phyloP scores from a whole-genome alignment of 2,888 invertebrate genomes.

The Torymus aiolomorphi region DNA sequence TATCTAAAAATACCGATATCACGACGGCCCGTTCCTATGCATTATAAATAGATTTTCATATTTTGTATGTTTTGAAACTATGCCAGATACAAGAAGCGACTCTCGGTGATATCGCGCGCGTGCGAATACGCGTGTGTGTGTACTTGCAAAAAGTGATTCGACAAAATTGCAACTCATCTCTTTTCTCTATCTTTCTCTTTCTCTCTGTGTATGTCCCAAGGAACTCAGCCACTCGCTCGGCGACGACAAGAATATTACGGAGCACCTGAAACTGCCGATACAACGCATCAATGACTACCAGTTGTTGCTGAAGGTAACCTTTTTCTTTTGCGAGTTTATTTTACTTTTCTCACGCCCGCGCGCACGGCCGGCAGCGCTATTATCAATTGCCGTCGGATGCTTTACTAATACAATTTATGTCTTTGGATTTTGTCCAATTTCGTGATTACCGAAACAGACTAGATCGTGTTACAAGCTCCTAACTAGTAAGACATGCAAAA shows the following conservation, averaged over 20 bases:
- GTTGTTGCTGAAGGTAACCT: constrained; percentile 90
- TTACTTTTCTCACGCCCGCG: background rate
- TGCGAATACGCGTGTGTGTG: too few relatives aligned
- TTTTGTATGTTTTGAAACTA: constrained; percentile 52
- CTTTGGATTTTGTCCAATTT: constrained; percentile 50
- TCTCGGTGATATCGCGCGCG: constrained; percentile 2
- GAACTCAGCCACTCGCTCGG: constrained; percentile 88
- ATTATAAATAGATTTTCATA: constrained; percentile 57
- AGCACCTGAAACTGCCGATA: constrained; percentile 94
- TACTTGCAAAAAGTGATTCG: background rate
- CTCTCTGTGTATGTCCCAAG: constrained; percentile 75
- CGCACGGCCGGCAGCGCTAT: too few relatives aligned
- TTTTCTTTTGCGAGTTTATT: background rate
- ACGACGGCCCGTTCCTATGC: constrained; percentile 32
- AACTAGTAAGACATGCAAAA: constrained; percentile 15
- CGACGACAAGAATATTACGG: constrained; percentile 92
- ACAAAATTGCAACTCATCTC: background rate
- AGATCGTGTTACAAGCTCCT: constrained; percentile 52
- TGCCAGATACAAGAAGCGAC: constrained; percentile 49
- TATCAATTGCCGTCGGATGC: constrained; percentile 15
- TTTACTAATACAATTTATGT: constrained; percentile 28
- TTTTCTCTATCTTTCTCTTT: constrained; percentile 6
- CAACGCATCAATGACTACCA: constrained; percentile 98
- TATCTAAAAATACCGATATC: constrained; percentile 48
- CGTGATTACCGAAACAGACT: constrained; percentile 10